phyloP scores from a whole-genome alignment of 2,888 invertebrate genomes.

The Agrenia bidenticulata region DNA sequence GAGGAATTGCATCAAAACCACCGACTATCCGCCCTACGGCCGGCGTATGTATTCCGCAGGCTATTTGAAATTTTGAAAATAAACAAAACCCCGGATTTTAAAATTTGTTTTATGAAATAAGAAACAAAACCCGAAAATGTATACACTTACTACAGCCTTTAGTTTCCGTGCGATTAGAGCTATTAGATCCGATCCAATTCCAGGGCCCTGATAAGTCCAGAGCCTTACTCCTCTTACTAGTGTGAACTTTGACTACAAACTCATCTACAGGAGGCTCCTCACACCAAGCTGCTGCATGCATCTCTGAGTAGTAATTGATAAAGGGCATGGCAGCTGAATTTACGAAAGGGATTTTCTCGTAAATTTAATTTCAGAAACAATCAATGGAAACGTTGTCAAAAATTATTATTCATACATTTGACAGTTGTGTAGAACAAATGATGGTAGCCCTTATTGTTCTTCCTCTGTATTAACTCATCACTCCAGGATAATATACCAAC shows the following conservation, averaged over 20 bases:
- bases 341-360: too few relatives aligned
- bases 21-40: constrained; percentile 16
- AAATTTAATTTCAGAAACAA: neutral
- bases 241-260: too few relatives aligned
- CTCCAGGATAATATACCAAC: neutral
- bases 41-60: neutral
- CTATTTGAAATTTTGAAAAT: neutral
- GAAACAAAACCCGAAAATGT: too few relatives aligned
- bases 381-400: neutral
- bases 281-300: neutral
- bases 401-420: constrained; percentile 3
- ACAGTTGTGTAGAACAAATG: neutral
- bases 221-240: too few relatives aligned
- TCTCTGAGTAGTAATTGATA: constrained; percentile 1
- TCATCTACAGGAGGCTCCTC: neutral
- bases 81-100: too few relatives aligned
- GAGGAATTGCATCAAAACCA: constrained; percentile 10
- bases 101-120: too few relatives aligned
- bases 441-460: neutral
- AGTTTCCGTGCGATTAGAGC: neutral
- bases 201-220: too few relatives aligned
- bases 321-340: constrained; percentile 1
- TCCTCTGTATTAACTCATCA: neutral
- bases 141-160: constrained; percentile 1
- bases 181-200: neutral